Base-by-base conservation (phyloP, 2,888 invertebrate genomes). In the Galerucella calmariensis region DNA sequence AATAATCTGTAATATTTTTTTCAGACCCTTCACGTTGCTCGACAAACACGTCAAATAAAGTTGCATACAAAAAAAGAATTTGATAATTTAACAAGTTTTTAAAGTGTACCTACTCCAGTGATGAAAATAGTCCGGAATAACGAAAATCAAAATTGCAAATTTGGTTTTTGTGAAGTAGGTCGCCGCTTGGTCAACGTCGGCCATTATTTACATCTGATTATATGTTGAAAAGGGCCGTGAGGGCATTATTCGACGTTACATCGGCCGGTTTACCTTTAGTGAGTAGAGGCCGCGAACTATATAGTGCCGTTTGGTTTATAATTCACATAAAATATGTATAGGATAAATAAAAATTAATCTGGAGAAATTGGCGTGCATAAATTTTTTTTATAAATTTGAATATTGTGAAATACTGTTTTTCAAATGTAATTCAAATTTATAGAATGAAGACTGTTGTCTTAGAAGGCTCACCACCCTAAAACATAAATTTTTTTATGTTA, bases 121-220 rank as follows among this genome's bases (percentile, higher is more conserved):
- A 11, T 58, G 12, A 24, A 59, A 59, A 59, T 59, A 59, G 58
- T 59, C 20, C 24, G 16, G 48, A 69, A 62, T 63, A 51, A n/a
- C 14, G 51, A 51, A 51, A 70, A 70, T 70, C 69, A 63, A 62
- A 70, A 70, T 63, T 70, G 69, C 62, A 70, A 70, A 70, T 70
- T 70, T 27, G 35, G n/a, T 70, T 68, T 68, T 68, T 68, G 41
- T 41, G 51, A 70, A 51, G 69, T 70, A 70, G 69, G 69, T 70
- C 69, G 69, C 62, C 41, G 65, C 44, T 59, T 11, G 20, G 63
- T 35, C n/a, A 41, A 48, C 41, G 35, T 70, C 61, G 69, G 51
- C 51, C 69, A 63, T 70, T 62, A 70, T 70, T 63, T 70, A 16
- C 69, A 70, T 70, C 16, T 51, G 62, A 70, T 70, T 70, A 70